Conservation (phyloP, 2,888 invertebrate genomes). For the Drosophila testacea region DNA sequence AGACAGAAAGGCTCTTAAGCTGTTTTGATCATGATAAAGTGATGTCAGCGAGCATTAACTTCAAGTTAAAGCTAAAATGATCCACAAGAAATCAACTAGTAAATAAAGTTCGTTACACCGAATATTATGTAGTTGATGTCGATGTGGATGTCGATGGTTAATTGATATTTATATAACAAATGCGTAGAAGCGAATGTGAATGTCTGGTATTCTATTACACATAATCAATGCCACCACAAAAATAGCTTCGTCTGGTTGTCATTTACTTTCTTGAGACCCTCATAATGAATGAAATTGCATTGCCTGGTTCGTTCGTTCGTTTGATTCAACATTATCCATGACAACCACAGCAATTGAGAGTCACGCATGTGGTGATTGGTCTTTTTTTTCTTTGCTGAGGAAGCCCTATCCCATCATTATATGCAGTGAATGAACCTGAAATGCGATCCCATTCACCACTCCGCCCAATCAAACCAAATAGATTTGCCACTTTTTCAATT, state of each 20-base stretch:
- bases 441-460: slow-evolving; percentile 38
- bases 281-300: slow-evolving; percentile 44
- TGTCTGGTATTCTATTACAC: slow-evolving; percentile 39
- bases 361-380: slow-evolving; percentile 22
- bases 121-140: slow-evolving; percentile 17
- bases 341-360: slow-evolving; percentile 37
- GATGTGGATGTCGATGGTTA: slow-evolving; percentile 10
- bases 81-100: background rate
- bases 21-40: slow-evolving; percentile 25
- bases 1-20: slow-evolving; percentile 7
- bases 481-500: slow-evolving; percentile 21
- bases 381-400: slow-evolving; percentile 3
- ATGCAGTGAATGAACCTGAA: slow-evolving; percentile 68
- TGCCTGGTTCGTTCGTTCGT: slow-evolving; percentile 8
- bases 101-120: slow-evolving; percentile 30
- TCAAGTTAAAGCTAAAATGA: background rate
- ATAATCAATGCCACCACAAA: slow-evolving; percentile 52
- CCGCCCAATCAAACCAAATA: slow-evolving; percentile 33
- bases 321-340: slow-evolving; percentile 30
- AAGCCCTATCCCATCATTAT: slow-evolving; percentile 42
- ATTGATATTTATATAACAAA: slow-evolving; percentile 40
- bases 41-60: background rate
- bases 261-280: slow-evolving; percentile 29
- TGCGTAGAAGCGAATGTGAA: background rate
- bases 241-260: slow-evolving; percentile 21